Base-by-base conservation (phyloP, 37 sponge, comb jelly and placozoan genomes). In the Tethya wilhelma region DNA sequence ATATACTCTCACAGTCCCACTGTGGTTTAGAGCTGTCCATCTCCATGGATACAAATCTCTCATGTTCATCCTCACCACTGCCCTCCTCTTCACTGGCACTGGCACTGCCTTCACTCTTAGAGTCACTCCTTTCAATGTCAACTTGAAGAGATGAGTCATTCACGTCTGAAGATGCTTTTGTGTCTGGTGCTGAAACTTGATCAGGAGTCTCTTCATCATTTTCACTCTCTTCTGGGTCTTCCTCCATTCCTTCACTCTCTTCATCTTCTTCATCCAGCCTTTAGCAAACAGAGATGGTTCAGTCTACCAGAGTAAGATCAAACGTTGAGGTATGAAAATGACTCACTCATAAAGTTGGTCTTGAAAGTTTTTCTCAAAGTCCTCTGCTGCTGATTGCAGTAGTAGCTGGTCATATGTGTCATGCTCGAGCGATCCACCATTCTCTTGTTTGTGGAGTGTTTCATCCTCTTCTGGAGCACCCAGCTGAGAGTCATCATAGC, bases 1-100 rank as follows among this genome's bases (percentile, higher is more conserved):
- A 36, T 33, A 88, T 88, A 40, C 88, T 88, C 84, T 97, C 94
- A 82, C 97, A 97, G 76, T 97, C 97, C 92, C 92, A 97, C 60
- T 84, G 71, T 19, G 59, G 66, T 25, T 42, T 57, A n/a, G 31
- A 56, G 2, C 42, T 33, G 37, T 69, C 79, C 29, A 79, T 63
- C 64, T 80, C 59, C 73, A 57, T 59, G 67, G 84, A 34, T 44
- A 19, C 38, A 2, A 6, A 6, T 25, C 45, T 37, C 44, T 30
- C 34, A 38, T 22, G 28, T 31, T 36, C 49, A 19, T 39, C 78
- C 20, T 43, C 85, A 68, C 29, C 49, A 23, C 40, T 28, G 34
- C 30, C 44, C 40, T 66, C 69, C 22, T 42, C 42, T 40, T 46
- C 71, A 62, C 32, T 20, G 30, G 12, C 26, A 28, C 56, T 64